A percentile compares a stretch with the other conserved stretches of the same genome.
phyloP scores from a whole-genome alignment of 2,797 vertebrate genomes.

The Zalophus californianus region DNA sequence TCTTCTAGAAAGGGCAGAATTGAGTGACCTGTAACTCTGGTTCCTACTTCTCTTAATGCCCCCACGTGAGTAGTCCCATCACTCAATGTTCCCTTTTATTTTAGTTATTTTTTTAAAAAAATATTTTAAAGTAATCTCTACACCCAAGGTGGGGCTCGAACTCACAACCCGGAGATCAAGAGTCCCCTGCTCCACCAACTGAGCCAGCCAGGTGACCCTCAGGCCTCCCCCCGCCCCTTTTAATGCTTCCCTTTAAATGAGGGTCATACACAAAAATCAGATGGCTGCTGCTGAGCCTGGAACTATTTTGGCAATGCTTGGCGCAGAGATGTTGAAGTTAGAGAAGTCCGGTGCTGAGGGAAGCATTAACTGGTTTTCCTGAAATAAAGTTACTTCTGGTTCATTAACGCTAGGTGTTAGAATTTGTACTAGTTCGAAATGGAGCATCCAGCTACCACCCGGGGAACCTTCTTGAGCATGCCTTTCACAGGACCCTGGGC shows the following conservation, averaged over 20 bases:
- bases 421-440: neutral
- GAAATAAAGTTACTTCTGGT: conserved; percentile 23
- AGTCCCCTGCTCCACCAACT: neutral
- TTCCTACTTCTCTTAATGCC: neutral
- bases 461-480: neutral
- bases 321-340: neutral
- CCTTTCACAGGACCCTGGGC: neutral
- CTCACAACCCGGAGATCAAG: neutral
- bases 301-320: neutral
- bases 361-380: neutral
- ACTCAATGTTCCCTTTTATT: neutral
- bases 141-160: neutral
- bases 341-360: neutral
- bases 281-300: neutral
- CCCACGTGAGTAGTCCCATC: neutral
- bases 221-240: neutral
- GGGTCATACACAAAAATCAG: neutral
- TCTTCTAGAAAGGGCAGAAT: conserved; percentile 29
- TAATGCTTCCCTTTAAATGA: neutral
- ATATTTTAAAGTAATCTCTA: neutral
- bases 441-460: neutral
- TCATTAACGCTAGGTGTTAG: neutral
- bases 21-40: neutral
- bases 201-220: neutral
- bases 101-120: neutral